phyloP scores from a whole-genome alignment of 2,888 invertebrate species.

The Dorcus hopei region DNA sequence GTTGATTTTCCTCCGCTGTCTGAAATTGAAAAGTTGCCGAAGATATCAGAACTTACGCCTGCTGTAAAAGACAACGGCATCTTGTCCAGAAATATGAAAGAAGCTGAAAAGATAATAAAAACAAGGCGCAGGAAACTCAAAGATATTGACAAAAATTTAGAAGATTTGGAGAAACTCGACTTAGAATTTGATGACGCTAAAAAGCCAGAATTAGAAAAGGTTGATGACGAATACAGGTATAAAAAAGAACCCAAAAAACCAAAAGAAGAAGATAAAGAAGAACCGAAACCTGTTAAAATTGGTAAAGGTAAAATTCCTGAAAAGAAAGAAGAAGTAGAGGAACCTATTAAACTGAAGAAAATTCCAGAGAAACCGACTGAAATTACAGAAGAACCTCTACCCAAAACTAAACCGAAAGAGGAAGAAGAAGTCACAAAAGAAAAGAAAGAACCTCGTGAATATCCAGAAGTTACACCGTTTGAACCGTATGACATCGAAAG shows the following conservation, averaged over 20 bases:
- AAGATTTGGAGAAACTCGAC: constrained; percentile 50
- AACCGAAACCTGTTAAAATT: constrained; percentile 44
- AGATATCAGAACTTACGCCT: constrained; percentile 48
- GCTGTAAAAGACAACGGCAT: constrained; percentile 61
- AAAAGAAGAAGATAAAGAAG: constrained; percentile 29
- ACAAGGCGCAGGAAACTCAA: constrained; percentile 49
- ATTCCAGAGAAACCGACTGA: constrained; percentile 41
- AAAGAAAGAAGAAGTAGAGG: constrained; percentile 36
- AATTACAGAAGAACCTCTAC: constrained; percentile 27
- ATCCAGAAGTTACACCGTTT: constrained; percentile 37
- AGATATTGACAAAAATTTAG: constrained; percentile 44
- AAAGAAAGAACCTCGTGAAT: constrained; percentile 29
- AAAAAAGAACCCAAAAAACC: constrained; percentile 50
- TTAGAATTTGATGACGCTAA: constrained; percentile 43
- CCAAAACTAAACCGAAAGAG: constrained; percentile 24
- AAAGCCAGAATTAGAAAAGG: constrained; percentile 44
- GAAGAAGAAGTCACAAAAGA: constrained; percentile 26
- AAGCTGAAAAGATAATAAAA: constrained; percentile 63
- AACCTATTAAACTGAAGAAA: constrained; percentile 43
- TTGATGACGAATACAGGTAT: constrained; percentile 45
- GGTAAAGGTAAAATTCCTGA: constrained; percentile 51
- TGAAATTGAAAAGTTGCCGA: constrained; percentile 30
- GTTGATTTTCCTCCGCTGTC: constrained; percentile 61
- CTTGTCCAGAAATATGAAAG: constrained; percentile 61
- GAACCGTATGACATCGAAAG: constrained; percentile 32